A percentile compares a stretch with the other conserved stretches of the same genome.
These are phyloP conservation scores for Drosophila aff. DNA, from an alignment of 1,140 invertebrate species.

Conservation along the genomic window DNA sequence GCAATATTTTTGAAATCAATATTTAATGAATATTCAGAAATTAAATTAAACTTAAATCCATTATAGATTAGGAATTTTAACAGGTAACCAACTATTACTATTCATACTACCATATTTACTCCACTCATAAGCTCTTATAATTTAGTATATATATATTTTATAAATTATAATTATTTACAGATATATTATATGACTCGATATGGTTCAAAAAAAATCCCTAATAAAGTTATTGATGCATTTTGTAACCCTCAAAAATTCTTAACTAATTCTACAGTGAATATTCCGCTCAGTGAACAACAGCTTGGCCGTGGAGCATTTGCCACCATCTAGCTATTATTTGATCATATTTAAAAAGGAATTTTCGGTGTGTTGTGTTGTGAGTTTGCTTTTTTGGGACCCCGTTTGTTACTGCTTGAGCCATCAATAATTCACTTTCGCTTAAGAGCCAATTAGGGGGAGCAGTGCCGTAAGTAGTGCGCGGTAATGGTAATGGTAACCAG, in stretches of 20 bases:
- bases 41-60: background rate
- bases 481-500: conserved; percentile 16
- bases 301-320: conserved; percentile 55
- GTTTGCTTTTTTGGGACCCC: background rate
- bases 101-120: background rate
- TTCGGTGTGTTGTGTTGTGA: conserved; percentile 36
- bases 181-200: too few species aligned
- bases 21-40: background rate
- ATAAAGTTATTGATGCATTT: too few species aligned
- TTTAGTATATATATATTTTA: background rate
- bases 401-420: conserved; percentile 58
- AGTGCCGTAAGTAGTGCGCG: conserved; percentile 4
- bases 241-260: background rate
- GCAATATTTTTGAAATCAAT: background rate
- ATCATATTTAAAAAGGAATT: conserved; percentile 83
- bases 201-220: too few species aligned
- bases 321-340: conserved; percentile 63
- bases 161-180: background rate
- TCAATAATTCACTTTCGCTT: conserved; percentile 80
- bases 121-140: background rate
- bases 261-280: background rate
- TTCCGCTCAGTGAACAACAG: conserved; percentile 45
- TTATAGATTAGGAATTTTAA: background rate
- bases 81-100: background rate
- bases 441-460: conserved; percentile 70